Base-by-base conservation (phyloP, 2,797 vertebrate species). In the Apogon talboti region DNA sequence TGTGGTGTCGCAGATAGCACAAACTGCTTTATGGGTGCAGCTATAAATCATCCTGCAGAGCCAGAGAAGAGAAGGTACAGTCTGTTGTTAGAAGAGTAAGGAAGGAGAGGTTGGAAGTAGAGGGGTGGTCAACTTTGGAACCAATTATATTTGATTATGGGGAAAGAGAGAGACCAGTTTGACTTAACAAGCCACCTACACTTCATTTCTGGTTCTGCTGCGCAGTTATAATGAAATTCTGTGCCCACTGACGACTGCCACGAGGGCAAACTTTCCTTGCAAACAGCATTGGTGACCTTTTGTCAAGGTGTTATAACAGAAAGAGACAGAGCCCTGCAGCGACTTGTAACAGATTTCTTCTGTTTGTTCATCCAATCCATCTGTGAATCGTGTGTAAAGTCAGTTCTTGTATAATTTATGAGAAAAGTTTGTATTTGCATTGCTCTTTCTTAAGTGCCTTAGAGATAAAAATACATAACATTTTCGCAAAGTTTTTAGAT, bases 31-130 rank as follows among this genome's bases (percentile, higher is more conserved):
- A 61, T 35, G 35, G 66, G 24, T 7, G 13, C 40, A 2, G 21
- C 54, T 51, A 85, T 89, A 79, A 87, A 90, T 91, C 84, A 87
- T 60, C 16, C 66, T 56, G 79, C 49, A 66, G 48, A 16, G 38
- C 16, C 24, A 8, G 51, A 59, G 16, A 59, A 0, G 18, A 55
- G 11, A 21, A 45, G 33, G 54, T 0, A 21, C 16, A 47, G 33
- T 45, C 58, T 53, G 60, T 16, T 56, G 40, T 53, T 11, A 40
- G 43, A 11, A 6, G 28, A 24, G n/a, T 37, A 19, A 24, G 42
- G 3, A 19, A 51, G 35, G 43, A 30, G 49, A 66, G 14, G 38
- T 2, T 15, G 35, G 46, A 8, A 21, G 61, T 41, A 50, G 38
- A 7, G 53, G 16, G 62, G 42, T n/a, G 14, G 49, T 19, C 15